Conservation (phyloP, 2,797 vertebrate species). For the Smutsia gigantea region DNA sequence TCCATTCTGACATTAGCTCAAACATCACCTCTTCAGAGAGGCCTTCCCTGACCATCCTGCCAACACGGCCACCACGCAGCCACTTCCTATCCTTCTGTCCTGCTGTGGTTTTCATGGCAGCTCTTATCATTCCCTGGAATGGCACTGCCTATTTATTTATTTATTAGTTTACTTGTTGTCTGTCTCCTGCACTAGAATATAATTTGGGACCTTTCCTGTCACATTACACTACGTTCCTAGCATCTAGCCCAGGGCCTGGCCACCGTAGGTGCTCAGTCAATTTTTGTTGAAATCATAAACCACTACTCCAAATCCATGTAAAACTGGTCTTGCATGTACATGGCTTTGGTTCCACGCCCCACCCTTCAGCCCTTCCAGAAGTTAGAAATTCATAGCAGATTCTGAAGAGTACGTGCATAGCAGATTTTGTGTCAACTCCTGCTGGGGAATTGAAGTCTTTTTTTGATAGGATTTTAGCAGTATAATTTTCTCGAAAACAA, state of each 20-base stretch:
- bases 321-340: background rate
- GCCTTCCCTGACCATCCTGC: background rate
- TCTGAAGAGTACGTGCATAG: background rate
- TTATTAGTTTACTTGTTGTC: background rate
- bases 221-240: background rate
- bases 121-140: background rate
- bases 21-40: background rate
- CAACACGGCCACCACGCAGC: background rate
- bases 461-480: background rate
- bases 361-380: background rate
- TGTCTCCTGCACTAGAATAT: background rate
- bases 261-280: background rate
- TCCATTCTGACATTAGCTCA: background rate
- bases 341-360: background rate
- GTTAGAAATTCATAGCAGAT: background rate
- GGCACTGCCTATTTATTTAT: background rate
- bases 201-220: background rate
- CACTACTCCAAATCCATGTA: background rate
- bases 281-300: constrained; percentile 3
- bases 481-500: constrained; percentile 37
- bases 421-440: background rate
- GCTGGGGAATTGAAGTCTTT: background rate
- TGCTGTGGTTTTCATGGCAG: background rate
- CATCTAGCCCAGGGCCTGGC: background rate
- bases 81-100: background rate